Percentiles rank a stretch among this genome's conserved stretches.
Conservation (phyloP, 2,113 vertebrate species). For the Sinocyclocheilus anophthalmus region DNA sequence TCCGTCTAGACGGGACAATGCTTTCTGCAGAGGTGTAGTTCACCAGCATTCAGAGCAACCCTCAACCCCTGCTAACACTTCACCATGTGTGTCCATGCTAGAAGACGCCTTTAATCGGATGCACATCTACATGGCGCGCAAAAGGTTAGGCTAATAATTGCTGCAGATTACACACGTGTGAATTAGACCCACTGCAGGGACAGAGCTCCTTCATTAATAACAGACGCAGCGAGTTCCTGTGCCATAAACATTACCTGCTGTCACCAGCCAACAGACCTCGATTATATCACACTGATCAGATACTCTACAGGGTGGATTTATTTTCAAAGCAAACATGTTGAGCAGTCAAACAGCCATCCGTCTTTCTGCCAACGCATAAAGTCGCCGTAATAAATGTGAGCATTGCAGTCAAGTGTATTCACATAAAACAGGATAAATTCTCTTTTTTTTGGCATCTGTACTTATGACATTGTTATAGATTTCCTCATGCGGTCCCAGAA, state of each 20-base stretch:
- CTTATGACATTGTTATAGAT: conserved; percentile 54
- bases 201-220: conserved; percentile 27
- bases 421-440: conserved; percentile 29
- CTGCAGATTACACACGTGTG: conserved; percentile 5
- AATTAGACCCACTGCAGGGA: conserved; percentile 11
- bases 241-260: conserved; percentile 35
- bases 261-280: conserved; percentile 22
- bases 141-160: conserved; percentile 25
- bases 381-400: conserved; percentile 5
- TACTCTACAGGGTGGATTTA: conserved; percentile 31
- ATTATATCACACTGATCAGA: conserved; percentile 38
- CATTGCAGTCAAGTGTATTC: conserved; percentile 12
- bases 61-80: conserved; percentile 14
- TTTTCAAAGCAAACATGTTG: conserved; percentile 37
- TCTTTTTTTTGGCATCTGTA: conserved; percentile 48
- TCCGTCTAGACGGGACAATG: conserved; percentile 45
- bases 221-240: background rate
- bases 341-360: conserved; percentile 37
- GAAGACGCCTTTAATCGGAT: background rate
- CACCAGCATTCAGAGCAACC: conserved; percentile 50
- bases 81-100: background rate
- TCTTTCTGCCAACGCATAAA: conserved; percentile 1
- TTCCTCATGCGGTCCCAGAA: conserved; percentile 46
- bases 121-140: background rate
- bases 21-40: conserved; percentile 50